Evolutionary conservation across 2,113 vertebrate species (phyloP).

Genomic region (Diphyllodes magnificus): DNA sequence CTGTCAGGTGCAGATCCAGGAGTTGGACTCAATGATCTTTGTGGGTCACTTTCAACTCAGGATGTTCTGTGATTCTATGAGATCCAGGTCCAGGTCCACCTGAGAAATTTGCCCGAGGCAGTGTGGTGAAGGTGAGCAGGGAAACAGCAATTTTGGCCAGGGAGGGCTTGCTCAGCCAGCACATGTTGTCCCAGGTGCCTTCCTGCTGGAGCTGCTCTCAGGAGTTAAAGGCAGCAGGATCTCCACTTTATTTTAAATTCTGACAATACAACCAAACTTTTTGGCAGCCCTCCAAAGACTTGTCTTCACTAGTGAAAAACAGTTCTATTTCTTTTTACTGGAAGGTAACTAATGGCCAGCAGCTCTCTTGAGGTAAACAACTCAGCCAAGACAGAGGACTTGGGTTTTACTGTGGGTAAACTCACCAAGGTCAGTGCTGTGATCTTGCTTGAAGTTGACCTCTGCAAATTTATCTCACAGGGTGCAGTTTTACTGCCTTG

Average conservation of each 20-base stretch:
- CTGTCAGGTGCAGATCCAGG: neutral
- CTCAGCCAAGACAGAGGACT: neutral
- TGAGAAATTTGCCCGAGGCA: neutral
- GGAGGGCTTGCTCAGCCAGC: neutral
- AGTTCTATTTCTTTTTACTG: neutral
- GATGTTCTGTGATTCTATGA: neutral
- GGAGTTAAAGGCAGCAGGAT: neutral
- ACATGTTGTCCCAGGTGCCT: neutral
- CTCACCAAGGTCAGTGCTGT: neutral
- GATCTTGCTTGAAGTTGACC: neutral
- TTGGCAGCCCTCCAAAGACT: conserved; percentile 9
- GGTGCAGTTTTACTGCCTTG: neutral
- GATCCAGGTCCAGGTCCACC: neutral
- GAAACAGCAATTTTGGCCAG: neutral
- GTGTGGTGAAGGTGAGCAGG: accelerated
- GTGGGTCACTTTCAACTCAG: neutral
- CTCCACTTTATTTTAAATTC: neutral
- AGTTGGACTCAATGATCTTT: neutral
- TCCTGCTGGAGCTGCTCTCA: neutral
- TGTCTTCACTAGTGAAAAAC: neutral
- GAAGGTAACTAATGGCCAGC: neutral
- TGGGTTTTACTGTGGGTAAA: conserved; percentile 15
- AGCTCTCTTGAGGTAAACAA: conserved; percentile 16
- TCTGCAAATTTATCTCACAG: neutral
- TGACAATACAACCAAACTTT: neutral